Evolutionary conservation across 2,113 vertebrate genomes (phyloP).

Genomic region (Isurus oxyrinchus): DNA sequence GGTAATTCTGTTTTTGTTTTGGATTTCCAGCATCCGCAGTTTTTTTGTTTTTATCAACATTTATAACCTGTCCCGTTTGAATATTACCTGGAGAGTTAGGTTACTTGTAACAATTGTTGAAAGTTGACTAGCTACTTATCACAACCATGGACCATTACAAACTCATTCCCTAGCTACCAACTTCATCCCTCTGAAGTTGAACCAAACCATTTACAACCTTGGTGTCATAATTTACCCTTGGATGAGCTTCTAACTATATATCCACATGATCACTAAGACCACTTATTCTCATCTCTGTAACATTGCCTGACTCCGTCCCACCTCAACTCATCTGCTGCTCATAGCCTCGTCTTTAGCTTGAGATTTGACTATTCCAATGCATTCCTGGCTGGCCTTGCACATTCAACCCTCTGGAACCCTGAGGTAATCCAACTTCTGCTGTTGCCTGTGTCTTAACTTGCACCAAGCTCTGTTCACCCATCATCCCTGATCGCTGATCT

Average conservation of each 20-base stretch:
- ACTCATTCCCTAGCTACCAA: too few species aligned
- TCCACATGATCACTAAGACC: not conserved
- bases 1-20: too few species aligned
- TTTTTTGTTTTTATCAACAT: too few species aligned
- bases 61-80: not conserved
- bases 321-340: not conserved
- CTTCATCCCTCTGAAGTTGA: not conserved
- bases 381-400: not conserved
- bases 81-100: not conserved
- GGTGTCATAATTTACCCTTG: not conserved
- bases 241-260: not conserved
- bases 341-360: not conserved
- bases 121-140: not conserved
- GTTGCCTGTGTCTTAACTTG: not conserved
- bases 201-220: not conserved
- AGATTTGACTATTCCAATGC: not conserved
- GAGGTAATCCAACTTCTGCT: too few species aligned
- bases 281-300: not conserved
- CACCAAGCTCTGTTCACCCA: not conserved
- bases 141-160: not conserved
- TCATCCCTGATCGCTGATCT: not conserved
- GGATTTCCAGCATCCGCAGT: too few species aligned
- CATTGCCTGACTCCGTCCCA: not conserved
- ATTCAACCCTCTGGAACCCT: not conserved
- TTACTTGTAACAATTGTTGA: not conserved